Percentiles rank a stretch among this genome's conserved stretches.
Conservation (phyloP, 2,888 invertebrate species). For the Lepidocyrtinus sp. region DNA sequence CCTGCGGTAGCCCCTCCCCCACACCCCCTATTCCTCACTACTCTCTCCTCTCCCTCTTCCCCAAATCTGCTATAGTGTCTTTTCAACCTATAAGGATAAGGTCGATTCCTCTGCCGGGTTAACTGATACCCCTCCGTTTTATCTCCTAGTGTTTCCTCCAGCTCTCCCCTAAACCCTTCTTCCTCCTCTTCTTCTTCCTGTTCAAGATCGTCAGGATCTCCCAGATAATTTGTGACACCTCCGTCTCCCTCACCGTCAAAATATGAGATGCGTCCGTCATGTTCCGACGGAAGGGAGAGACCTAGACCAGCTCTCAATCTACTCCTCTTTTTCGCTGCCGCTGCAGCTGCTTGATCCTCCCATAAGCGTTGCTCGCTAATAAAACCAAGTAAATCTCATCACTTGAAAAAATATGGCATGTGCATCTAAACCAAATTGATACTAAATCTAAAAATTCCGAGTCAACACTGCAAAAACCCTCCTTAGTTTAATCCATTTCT, state of each 20-base stretch:
- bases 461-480: no score
- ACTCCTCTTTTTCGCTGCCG: background rate
- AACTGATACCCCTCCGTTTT: background rate
- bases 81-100: conserved; percentile 15
- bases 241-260: background rate
- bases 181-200: conserved; percentile 15
- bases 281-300: background rate
- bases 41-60: background rate
- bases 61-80: conserved; percentile 5
- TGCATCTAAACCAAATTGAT: background rate
- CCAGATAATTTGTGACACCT: background rate
- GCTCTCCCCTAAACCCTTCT: background rate
- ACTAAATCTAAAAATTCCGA: background rate
- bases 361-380: background rate
- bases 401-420: background rate
- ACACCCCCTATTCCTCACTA: background rate
- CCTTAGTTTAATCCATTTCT: no score
- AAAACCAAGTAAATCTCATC: background rate
- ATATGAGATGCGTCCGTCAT: background rate
- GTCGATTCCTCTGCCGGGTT: conserved; percentile 5
- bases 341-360: background rate
- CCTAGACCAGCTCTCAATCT: background rate
- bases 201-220: background rate
- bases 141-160: background rate
- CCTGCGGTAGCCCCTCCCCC: background rate